These are phyloP conservation scores for Drosophila putrida DNA, from an alignment of 2,888 invertebrate genomes.

Conservation along the genomic window DNA sequence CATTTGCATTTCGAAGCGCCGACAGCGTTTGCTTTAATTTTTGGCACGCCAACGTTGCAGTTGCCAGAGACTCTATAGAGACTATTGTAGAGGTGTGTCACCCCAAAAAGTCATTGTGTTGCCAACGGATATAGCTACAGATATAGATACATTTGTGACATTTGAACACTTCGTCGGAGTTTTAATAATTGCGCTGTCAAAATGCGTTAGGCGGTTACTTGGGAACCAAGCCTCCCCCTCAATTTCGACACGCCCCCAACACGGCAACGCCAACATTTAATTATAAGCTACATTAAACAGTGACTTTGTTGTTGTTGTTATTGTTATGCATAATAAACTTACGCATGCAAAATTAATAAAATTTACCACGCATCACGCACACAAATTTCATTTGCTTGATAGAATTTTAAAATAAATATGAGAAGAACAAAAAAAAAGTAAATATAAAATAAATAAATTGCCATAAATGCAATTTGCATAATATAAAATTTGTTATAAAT, in stretches of 20 bases:
- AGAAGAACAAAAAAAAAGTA: conserved; percentile 1
- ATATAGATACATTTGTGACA: conserved; percentile 47
- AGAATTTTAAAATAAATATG: conserved; percentile 62
- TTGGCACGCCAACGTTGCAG: conserved; percentile 49
- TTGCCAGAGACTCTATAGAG: conserved; percentile 14
- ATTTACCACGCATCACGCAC: conserved; percentile 70
- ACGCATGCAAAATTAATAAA: conserved; percentile 78
- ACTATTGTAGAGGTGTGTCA: conserved; percentile 42
- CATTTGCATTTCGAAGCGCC: conserved; percentile 61
- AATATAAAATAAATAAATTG: conserved; percentile 35
- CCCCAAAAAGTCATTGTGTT: conserved; percentile 6
- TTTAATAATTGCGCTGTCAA: conserved; percentile 75
- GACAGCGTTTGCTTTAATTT: conserved; percentile 50
- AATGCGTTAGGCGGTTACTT: conserved; percentile 66
- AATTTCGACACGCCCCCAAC: conserved; percentile 4
- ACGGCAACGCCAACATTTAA: conserved; percentile 59
- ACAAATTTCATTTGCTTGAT: conserved; percentile 71
- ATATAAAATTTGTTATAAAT: conserved; percentile 39
- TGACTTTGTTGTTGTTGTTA: conserved; percentile 43
- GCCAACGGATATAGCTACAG: conserved; percentile 20
- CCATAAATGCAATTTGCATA: conserved; percentile 73
- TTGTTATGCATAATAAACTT: conserved; percentile 74
- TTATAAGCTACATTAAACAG: conserved; percentile 78
- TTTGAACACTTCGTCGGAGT: conserved; percentile 57
- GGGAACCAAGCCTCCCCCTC: conserved; percentile 1